phyloP scores from a whole-genome alignment of 2,113 vertebrate genomes.

The Motacilla tschutschensis region DNA sequence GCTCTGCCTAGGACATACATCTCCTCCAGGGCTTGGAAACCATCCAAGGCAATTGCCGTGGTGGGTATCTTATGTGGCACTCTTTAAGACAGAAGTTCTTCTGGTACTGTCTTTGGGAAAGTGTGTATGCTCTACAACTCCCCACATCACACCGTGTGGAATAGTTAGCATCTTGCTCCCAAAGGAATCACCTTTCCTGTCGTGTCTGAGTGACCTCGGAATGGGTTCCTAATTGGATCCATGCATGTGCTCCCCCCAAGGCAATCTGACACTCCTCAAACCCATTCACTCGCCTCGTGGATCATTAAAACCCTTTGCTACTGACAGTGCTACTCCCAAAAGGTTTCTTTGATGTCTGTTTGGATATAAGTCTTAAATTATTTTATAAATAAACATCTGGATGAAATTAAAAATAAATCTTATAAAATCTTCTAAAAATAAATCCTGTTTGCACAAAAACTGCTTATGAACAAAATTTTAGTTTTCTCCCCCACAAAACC shows the following conservation, averaged over 20 bases:
- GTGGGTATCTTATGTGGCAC: background rate
- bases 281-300: background rate
- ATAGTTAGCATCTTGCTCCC: background rate
- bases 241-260: background rate
- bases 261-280: conserved; percentile 34
- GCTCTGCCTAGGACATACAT: background rate
- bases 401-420: conserved; percentile 56
- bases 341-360: conserved; percentile 52
- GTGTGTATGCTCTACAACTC: background rate
- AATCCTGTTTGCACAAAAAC: conserved; percentile 36
- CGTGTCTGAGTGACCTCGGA: background rate
- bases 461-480: conserved; percentile 30
- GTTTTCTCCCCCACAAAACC: conserved; percentile 28
- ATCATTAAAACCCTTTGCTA: conserved; percentile 46
- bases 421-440: conserved; percentile 38
- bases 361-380: conserved; percentile 33
- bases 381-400: conserved; percentile 62
- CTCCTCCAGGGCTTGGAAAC: background rate
- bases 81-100: background rate
- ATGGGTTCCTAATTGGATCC: conserved; percentile 5
- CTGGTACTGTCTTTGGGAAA: background rate
- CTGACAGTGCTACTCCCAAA: conserved; percentile 39
- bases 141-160: background rate
- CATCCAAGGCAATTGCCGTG: background rate
- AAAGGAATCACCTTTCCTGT: conserved; percentile 15